phyloP scores from a whole-genome alignment of 2,113 vertebrate genomes.

The Forbesichthys papilliferus region DNA sequence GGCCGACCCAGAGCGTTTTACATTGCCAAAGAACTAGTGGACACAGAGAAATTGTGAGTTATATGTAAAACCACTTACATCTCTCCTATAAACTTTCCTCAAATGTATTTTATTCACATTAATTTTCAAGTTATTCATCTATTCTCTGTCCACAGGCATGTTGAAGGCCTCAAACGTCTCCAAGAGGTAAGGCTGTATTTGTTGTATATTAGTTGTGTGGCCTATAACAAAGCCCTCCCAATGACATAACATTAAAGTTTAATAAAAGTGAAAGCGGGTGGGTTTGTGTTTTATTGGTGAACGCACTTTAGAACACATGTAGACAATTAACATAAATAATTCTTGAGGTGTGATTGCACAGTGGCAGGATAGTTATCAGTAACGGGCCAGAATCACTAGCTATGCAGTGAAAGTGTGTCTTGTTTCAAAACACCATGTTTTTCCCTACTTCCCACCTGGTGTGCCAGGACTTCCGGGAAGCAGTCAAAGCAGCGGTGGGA shows the following conservation, averaged over 20 bases:
- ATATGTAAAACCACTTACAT: neutral
- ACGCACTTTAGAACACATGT: neutral
- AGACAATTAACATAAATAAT: neutral
- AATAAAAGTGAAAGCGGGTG: too few species aligned
- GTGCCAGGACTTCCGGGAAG: conserved; percentile 85
- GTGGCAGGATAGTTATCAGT: too few species aligned
- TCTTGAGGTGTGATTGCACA: neutral
- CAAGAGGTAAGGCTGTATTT: conserved; percentile 69
- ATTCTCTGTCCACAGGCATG: conserved; percentile 77
- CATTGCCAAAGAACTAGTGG: conserved; percentile 85
- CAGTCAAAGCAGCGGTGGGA: conserved; percentile 74
- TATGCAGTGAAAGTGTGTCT: neutral
- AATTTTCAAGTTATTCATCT: neutral
- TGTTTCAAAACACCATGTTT: neutral
- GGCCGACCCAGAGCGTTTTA: conserved; percentile 84
- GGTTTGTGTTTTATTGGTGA: too few species aligned
- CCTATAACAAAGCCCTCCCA: too few species aligned
- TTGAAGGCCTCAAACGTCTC: conserved; percentile 84
- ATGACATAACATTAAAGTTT: too few species aligned
- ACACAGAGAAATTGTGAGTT: conserved; percentile 90
- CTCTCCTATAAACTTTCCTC: neutral
- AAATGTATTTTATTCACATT: neutral
- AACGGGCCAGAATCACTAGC: too few species aligned
- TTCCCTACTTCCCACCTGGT: neutral
- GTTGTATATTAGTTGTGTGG: too few species aligned